Base-by-base conservation (phyloP, 2,797 vertebrate species). In the Myoxocephalus aenaeus region DNA sequence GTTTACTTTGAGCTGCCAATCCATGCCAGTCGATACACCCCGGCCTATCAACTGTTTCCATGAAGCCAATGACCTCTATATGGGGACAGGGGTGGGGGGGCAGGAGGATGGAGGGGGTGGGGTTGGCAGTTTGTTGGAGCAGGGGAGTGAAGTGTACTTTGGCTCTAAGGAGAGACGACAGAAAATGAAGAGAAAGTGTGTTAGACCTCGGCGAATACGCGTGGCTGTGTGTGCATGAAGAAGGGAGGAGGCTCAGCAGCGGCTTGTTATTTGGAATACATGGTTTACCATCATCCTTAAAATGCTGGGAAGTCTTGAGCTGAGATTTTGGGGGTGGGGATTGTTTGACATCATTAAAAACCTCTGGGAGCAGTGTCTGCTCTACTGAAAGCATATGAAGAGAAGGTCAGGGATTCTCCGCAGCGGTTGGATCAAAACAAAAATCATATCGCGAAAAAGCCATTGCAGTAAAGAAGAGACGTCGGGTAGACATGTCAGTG, bases 21-120 rank as follows among this genome's bases (percentile, higher is more conserved):
- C 92, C 65, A 89, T 94, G 92, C 90, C 91, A 87, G 90, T 94
- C 91, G 79, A 93, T 94, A 85, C 80, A 86, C 83, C 75, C 74
- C 40, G 17, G 79, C 91, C 92, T 90, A 86, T 93, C 84, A 89
- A 90, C 83, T 91, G 84, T 93, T 93, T 93, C 92, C 89, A 87
- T 90, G 89, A 82, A 80, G 87, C 81, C 73, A 58, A 1, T 92
- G 90, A 93, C 90, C 90, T 89, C 87, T 86, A 84, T 87, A 78
- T 74, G 69, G 83, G 81, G 86, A 84, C 81, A 85, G 65, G 61
- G n/a, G 59, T 9, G 64, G 34, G 22, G 3, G 68, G 51, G 38
- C 38, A 25, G 32, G 61, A 32, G 68, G 65, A 25, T 27, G 65
- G 38, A 11, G 56, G 22, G 40, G 73, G 66, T 65, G 36, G 75